A percentile compares a stretch with the other conserved stretches of the same genome.
These are phyloP conservation scores for Gastrophysa polygoni DNA, from an alignment of 2,888 invertebrate species.

Conservation along the genomic window DNA sequence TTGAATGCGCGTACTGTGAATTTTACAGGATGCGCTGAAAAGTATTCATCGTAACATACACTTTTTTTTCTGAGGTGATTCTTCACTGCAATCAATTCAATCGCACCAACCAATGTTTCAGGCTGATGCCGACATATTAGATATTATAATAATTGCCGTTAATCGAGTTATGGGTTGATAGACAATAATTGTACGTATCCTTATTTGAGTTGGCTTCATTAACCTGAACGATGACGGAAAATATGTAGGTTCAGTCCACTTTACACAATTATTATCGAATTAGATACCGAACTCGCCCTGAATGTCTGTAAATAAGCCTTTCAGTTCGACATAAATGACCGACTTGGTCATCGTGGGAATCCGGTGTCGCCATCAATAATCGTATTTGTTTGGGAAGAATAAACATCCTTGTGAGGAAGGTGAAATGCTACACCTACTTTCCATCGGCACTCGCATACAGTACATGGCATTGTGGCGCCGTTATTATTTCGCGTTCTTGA, in stretches of 20 bases:
- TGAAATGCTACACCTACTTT: neutral
- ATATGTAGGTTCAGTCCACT: neutral
- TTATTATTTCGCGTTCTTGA: too few relatives aligned
- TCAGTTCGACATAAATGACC: too few relatives aligned
- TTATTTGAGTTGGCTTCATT: neutral
- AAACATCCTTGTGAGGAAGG: conserved; percentile 2
- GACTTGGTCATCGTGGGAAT: neutral
- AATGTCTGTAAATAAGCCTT: too few relatives aligned
- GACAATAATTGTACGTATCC: conserved; percentile 6
- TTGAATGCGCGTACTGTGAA: neutral
- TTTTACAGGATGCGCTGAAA: too few relatives aligned
- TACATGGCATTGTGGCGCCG: neutral
- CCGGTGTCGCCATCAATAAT: neutral
- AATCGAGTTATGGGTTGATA: conserved; percentile 8
- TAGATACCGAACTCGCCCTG: too few relatives aligned
- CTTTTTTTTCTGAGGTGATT: too few relatives aligned
- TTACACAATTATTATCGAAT: neutral
- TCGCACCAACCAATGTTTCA: neutral
- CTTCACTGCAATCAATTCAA: too few relatives aligned
- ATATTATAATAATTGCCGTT: neutral
- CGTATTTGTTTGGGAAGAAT: conserved; percentile 1
- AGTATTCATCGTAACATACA: too few relatives aligned
- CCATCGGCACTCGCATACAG: neutral
- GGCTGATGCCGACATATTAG: neutral
- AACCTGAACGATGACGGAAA: neutral